Base-by-base conservation (phyloP, 2,797 vertebrate genomes). In the Centropyge bicolor region DNA sequence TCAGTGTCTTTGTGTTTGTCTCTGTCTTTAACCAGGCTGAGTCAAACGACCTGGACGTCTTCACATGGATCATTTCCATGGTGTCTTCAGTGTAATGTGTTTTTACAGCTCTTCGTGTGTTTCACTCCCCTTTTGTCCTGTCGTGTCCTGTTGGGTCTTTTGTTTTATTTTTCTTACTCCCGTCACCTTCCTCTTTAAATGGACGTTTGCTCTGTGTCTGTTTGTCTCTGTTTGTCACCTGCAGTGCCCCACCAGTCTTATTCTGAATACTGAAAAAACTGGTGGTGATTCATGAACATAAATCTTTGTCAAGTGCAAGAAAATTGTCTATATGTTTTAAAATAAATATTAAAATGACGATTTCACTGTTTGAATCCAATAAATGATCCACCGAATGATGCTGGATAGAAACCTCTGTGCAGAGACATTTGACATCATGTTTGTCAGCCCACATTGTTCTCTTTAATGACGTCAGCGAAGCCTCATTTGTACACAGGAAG, bases 401-500 rank as follows among this genome's bases (percentile, higher is more conserved):
- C 49, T 70, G 46, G 78, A 80, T 14, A 20, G 61, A 79, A 56
- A 24, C 54, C 1, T 81, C 35, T 69, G 14, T 82, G 10, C n/a
- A 54, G 40, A 51, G 43, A 31, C 43, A n/a, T 55, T 59, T 55
- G 12, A 1, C 0, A 16, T 61, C 0, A 7, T 60, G 36, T 64
- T 71, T 43, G 31, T 19, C n/a, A 64, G 63, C 27, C 73, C 19
- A 20, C 56, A 3, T 7, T 35, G 72, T 70, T 78, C 70, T 83
- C 10, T 71, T 45, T 35, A 60, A 70, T 20, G 6, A 14, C 31
- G 22, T 57, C 12, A 80, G 8, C 4, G 9, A 76, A 75, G 68
- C 78, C 83, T 82, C 81, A 84, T 92, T 68, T 1, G 84, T 73
- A 49, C 43, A 93, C 93, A 93, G 95, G 94, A 96, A 95, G 90